Evolutionary conservation across 1,140 invertebrate species (phyloP).

Genomic region (Acromyrmex echinatior): DNA sequence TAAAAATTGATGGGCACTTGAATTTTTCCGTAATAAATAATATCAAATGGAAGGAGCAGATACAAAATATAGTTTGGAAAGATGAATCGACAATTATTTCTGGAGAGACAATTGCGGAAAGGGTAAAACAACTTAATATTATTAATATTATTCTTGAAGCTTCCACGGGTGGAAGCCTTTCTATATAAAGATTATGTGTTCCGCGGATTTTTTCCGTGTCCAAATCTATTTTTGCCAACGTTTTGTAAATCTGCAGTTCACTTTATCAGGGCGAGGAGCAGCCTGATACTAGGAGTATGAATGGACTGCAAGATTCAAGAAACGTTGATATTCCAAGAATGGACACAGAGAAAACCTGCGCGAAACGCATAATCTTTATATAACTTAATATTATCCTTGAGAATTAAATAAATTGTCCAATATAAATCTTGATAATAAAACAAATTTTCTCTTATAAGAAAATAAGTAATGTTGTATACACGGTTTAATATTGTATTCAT

Average conservation of each 20-base stretch:
- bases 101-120: constrained; percentile 71
- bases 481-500: not conserved
- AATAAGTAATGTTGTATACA: not conserved
- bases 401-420: not conserved
- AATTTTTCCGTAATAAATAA: constrained; percentile 71
- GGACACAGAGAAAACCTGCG: too few relatives aligned
- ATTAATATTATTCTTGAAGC: not conserved
- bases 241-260: too few relatives aligned
- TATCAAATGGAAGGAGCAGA: constrained; percentile 73
- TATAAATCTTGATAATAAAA: not conserved
- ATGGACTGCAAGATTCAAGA: too few relatives aligned
- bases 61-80: constrained; percentile 77
- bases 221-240: too few relatives aligned
- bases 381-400: not conserved
- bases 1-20: constrained; percentile 71
- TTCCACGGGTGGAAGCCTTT: too few relatives aligned
- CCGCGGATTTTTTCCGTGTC: too few relatives aligned
- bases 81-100: constrained; percentile 68
- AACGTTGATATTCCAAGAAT: too few relatives aligned
- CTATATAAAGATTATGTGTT: too few relatives aligned
- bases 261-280: too few relatives aligned
- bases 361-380: too few relatives aligned
- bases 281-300: too few relatives aligned
- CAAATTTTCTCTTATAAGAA: not conserved
- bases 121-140: constrained; percentile 63